Percentiles rank a stretch among this genome's conserved stretches.
Evolutionary conservation across 2,888 invertebrate genomes (phyloP).

Genomic region (Nemotelus nigrinus): DNA sequence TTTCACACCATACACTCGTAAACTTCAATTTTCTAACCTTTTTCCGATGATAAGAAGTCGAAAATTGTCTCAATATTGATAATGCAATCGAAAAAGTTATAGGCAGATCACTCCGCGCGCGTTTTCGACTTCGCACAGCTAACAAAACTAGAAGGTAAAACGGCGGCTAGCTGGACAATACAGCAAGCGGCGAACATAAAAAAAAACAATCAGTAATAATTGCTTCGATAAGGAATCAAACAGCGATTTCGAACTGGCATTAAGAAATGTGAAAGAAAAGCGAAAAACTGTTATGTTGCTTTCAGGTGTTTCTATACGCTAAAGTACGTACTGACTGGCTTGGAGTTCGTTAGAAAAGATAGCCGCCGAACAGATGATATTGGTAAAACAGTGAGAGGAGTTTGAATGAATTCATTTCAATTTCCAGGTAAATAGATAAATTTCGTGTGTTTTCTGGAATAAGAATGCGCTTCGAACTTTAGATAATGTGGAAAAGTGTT

Average conservation of each 20-base stretch:
- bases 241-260: slow-evolving; percentile 18
- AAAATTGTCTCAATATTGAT: slow-evolving; percentile 6
- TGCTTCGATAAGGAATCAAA: slow-evolving; percentile 14
- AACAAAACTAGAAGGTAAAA: no score
- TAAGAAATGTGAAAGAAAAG: slow-evolving; percentile 4
- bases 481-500: no score
- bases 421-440: no score
- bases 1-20: background rate
- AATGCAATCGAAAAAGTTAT: background rate
- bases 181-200: slow-evolving; percentile 2
- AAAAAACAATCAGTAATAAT: slow-evolving; percentile 36
- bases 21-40: slow-evolving; percentile 23
- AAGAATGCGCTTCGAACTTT: no score
- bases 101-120: slow-evolving; percentile 6
- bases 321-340: no score
- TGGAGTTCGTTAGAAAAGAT: no score
- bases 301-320: background rate
- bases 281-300: background rate
- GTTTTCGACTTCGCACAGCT: slow-evolving; percentile 16
- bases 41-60: slow-evolving; percentile 1
- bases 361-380: no score
- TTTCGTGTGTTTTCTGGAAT: no score
- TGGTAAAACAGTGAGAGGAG: no score
- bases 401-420: no score
- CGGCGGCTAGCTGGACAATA: no score